Conservation (phyloP, 2,888 invertebrate species). For the Halocaridina rubra region DNA sequence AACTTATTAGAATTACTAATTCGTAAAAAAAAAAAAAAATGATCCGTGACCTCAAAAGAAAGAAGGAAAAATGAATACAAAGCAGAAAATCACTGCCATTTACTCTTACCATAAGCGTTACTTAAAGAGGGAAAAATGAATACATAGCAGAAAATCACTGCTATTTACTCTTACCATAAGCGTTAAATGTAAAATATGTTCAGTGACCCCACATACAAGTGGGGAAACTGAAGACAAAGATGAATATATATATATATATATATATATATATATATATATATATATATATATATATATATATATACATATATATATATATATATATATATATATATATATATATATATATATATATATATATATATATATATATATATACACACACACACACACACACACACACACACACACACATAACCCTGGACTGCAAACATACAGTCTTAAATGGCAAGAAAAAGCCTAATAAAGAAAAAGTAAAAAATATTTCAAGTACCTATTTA, state of each 20-base stretch:
- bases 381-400: not conserved
- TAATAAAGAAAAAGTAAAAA: too few species aligned
- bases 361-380: not conserved
- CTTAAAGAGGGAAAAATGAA: too few species aligned
- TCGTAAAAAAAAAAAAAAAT: not conserved
- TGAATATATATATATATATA: not conserved
- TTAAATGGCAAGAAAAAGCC: too few species aligned
- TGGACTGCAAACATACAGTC: too few species aligned
- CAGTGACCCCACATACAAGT: too few species aligned
- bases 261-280: slow-evolving; percentile 33
- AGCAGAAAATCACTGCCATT: not conserved
- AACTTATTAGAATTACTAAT: not conserved
- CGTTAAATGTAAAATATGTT: not conserved
- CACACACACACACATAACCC: not conserved
- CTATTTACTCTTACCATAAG: not conserved
- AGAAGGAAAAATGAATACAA: not conserved
- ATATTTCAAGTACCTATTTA: too few species aligned
- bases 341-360: not conserved
- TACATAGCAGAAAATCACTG: not conserved
- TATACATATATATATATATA: slow-evolving; percentile 11
- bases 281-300: slow-evolving; percentile 31
- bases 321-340: not conserved
- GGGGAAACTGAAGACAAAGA: too few species aligned
- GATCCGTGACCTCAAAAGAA: not conserved
- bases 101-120: not conserved